A percentile compares a stretch with the other conserved stretches of the same genome.
These are phyloP conservation scores for Chaunax sp. DNA, from an alignment of 2,797 vertebrate species.

Conservation along the genomic window DNA sequence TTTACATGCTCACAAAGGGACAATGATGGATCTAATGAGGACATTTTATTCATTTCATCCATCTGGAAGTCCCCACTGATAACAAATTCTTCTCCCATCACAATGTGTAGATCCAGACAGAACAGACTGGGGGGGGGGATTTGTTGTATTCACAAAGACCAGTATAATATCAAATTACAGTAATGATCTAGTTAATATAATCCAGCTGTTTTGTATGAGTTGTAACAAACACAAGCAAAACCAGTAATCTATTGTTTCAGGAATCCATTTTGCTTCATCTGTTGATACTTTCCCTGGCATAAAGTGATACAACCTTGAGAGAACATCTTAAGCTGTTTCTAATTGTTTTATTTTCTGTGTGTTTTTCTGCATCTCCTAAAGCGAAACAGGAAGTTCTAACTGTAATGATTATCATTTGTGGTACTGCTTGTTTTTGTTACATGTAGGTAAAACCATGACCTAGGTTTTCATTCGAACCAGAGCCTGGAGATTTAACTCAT, in stretches of 20 bases:
- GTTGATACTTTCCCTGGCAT: background rate
- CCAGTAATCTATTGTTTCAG: too few relatives aligned
- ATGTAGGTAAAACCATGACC: too few relatives aligned
- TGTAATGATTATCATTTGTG: too few relatives aligned
- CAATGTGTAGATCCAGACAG: conserved; percentile 29
- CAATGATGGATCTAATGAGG: background rate
- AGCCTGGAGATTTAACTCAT: too few relatives aligned
- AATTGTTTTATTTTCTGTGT: too few relatives aligned
- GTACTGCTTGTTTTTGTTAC: too few relatives aligned
- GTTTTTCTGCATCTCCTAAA: background rate
- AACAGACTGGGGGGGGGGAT: conserved; percentile 6
- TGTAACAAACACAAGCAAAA: conserved; percentile 1
- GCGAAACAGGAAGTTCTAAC: conserved; percentile 1
- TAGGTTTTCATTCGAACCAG: too few relatives aligned
- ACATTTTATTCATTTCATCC: background rate
- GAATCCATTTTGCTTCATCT: too few relatives aligned
- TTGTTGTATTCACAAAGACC: conserved; percentile 7
- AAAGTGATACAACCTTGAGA: background rate
- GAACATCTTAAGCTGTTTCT: background rate
- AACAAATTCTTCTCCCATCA: background rate
- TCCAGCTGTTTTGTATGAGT: conserved; percentile 14
- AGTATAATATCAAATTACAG: background rate
- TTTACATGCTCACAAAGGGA: too few relatives aligned
- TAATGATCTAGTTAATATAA: conserved; percentile 21
- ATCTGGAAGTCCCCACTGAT: background rate